Evolutionary conservation across 2,113 vertebrate genomes (phyloP).

Genomic region (Pipa parva): DNA sequence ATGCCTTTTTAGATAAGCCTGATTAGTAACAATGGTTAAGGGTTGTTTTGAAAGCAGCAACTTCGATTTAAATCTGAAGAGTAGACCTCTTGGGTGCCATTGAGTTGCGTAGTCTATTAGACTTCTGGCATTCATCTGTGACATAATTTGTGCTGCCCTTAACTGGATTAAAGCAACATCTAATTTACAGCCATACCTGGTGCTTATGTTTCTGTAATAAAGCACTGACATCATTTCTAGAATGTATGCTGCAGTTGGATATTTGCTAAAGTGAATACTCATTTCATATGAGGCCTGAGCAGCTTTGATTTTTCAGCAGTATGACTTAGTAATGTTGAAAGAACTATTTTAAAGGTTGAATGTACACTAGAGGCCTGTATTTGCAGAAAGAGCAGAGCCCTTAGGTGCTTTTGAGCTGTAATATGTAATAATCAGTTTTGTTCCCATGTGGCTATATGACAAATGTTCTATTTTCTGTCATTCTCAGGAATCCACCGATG

Average conservation of each 20-base stretch:
- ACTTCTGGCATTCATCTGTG: neutral
- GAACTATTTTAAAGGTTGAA: neutral
- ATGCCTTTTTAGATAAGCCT: too few species aligned
- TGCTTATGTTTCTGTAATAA: neutral
- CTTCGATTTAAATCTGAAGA: too few species aligned
- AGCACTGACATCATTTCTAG: neutral
- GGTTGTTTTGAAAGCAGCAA: too few species aligned
- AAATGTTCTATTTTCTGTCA: neutral
- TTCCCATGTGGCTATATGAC: neutral
- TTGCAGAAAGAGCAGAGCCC: neutral
- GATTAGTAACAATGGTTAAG: too few species aligned
- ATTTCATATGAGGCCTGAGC: neutral
- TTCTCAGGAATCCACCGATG: neutral
- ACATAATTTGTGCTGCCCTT: neutral
- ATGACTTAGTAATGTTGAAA: neutral
- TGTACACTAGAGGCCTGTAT: neutral
- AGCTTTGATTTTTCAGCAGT: neutral
- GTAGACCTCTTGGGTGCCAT: neutral
- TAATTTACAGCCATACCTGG: neutral
- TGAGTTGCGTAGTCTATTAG: neutral
- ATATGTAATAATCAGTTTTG: neutral
- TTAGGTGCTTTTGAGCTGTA: neutral
- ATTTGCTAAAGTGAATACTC: neutral
- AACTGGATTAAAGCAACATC: neutral
- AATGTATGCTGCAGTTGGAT: neutral